phyloP scores from a whole-genome alignment of 1,140 invertebrate species.

The Drosophila auraria region DNA sequence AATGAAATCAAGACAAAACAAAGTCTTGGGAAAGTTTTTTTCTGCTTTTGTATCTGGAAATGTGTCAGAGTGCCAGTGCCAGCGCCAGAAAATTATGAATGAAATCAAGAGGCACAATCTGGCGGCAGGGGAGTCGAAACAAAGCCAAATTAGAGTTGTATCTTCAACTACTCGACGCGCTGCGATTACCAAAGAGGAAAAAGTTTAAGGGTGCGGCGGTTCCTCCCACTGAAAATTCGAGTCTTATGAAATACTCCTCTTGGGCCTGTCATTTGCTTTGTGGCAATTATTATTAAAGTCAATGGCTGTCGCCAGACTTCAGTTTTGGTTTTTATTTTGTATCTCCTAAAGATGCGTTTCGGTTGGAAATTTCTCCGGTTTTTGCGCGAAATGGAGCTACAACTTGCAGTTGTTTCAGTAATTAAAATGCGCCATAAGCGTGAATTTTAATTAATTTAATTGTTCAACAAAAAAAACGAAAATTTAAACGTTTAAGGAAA shows the following conservation, averaged over 20 bases:
- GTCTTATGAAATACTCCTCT: conserved; percentile 18
- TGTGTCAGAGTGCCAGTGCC: conserved; percentile 69
- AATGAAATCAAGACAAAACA: conserved; percentile 42
- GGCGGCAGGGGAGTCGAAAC: conserved; percentile 17
- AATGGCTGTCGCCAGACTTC: conserved; percentile 15
- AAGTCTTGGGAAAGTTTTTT: conserved; percentile 66
- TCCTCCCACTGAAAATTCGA: background rate
- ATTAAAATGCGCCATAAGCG: conserved; percentile 80
- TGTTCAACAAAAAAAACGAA: conserved; percentile 49
- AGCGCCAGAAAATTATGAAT: conserved; percentile 56
- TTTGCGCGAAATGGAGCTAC: conserved; percentile 45
- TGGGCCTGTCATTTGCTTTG: conserved; percentile 4
- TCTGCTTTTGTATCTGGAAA: conserved; percentile 59
- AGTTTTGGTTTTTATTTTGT: background rate
- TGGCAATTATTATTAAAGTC: conserved; percentile 25
- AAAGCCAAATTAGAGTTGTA: conserved; percentile 44
- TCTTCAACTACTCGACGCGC: conserved; percentile 28
- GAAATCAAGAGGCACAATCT: conserved; percentile 48
- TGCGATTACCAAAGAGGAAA: conserved; percentile 24
- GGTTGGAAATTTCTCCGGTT: conserved; percentile 53
- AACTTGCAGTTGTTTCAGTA: conserved; percentile 36
- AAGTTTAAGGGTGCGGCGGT: conserved; percentile 21
- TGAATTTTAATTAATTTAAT: conserved; percentile 78
- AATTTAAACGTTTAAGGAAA: conserved; percentile 38
- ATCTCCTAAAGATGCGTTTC: conserved; percentile 46